Conservation (phyloP, 2,113 vertebrate genomes). For the Lasiurus cinereus region DNA sequence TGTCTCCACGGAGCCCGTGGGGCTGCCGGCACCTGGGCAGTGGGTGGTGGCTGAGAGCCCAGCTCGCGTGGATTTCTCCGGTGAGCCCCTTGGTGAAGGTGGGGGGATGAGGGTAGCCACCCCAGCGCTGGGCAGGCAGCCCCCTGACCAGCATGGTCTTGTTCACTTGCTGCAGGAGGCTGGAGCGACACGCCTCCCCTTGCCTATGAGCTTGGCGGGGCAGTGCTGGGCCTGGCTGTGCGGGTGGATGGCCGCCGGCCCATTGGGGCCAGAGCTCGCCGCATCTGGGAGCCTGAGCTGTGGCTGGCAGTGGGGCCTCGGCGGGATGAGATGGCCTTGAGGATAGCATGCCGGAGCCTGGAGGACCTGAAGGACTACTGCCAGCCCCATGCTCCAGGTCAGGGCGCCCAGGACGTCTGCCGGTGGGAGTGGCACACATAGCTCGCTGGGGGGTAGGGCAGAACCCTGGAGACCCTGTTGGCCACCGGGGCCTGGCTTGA, state of each 20-base stretch:
- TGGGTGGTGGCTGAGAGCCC: conserved; percentile 95
- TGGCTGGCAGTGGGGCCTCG: conserved; percentile 84
- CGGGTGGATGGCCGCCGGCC: conserved; percentile 93
- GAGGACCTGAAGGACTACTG: conserved; percentile 92
- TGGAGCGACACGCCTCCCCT: conserved; percentile 98
- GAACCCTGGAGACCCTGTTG: background rate
- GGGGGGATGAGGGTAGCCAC: background rate
- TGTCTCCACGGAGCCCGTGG: conserved; percentile 83
- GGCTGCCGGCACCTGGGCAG: conserved; percentile 87
- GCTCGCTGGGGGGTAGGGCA: background rate
- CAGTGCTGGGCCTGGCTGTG: conserved; percentile 93
- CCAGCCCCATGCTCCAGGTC: conserved; percentile 96
- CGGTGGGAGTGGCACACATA: background rate
- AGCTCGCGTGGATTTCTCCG: conserved; percentile 95
- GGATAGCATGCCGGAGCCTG: conserved; percentile 89
- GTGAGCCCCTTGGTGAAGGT: conserved; percentile 81
- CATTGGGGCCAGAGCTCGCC: conserved; percentile 91
- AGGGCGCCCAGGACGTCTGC: background rate
- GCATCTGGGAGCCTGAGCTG: conserved; percentile 89
- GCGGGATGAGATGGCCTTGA: conserved; percentile 75
- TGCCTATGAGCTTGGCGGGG: conserved; percentile 95
- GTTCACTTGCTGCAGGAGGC: conserved; percentile 88
- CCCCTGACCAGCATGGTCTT: background rate
- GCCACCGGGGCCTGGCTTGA: background rate
- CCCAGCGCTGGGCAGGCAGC: background rate